phyloP scores from a whole-genome alignment of 2,888 invertebrate genomes.

The Heliconius ismenius region DNA sequence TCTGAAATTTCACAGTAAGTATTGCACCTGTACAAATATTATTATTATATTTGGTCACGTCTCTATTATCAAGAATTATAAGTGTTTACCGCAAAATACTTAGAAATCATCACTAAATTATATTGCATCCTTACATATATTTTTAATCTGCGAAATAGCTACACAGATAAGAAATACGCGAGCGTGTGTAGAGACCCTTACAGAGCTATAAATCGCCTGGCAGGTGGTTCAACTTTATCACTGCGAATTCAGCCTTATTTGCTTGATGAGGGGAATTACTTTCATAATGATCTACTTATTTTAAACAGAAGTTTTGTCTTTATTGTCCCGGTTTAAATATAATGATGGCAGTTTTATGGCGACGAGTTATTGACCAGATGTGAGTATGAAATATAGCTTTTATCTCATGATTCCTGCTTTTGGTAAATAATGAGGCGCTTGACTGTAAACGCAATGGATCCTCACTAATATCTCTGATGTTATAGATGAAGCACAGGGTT shows the following conservation, averaged over 20 bases:
- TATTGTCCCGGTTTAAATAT: slow-evolving; percentile 20
- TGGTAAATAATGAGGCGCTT: neutral
- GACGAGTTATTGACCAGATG: slow-evolving; percentile 22
- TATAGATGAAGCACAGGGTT: too few relatives aligned
- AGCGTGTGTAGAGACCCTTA: slow-evolving; percentile 40
- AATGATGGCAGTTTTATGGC: slow-evolving; percentile 4
- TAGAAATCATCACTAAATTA: neutral
- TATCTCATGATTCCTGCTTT: neutral
- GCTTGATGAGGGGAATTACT: slow-evolving; percentile 43
- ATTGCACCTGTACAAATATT: too few relatives aligned
- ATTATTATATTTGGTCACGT: too few relatives aligned
- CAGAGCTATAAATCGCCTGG: slow-evolving; percentile 53
- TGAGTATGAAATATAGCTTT: slow-evolving; percentile 1
- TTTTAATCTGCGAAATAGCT: neutral
- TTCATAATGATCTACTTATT: slow-evolving; percentile 40
- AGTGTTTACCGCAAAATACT: neutral
- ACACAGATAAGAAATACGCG: neutral
- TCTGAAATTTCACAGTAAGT: too few relatives aligned
- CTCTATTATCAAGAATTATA: neutral
- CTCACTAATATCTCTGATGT: too few relatives aligned
- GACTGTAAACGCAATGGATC: neutral
- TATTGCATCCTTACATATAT: neutral
- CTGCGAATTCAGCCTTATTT: slow-evolving; percentile 43
- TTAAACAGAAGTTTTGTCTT: slow-evolving; percentile 22
- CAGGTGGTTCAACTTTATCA: slow-evolving; percentile 60